A percentile compares a stretch with the other conserved stretches of the same genome.
Evolutionary conservation across 2,888 invertebrate genomes (phyloP).

Genomic region (Mesorhabditis sp.): DNA sequence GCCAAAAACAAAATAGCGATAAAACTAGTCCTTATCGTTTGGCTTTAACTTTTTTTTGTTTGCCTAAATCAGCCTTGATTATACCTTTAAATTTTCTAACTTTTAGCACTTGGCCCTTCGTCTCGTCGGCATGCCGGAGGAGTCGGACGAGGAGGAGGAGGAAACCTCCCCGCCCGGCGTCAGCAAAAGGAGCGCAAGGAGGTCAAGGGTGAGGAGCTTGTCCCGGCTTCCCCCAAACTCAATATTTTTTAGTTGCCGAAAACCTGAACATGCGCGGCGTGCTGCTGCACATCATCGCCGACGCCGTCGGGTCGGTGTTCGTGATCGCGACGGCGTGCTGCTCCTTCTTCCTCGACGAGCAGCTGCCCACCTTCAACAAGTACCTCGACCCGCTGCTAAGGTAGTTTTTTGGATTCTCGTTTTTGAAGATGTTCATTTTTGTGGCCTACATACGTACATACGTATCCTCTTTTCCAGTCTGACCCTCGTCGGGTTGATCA

Average conservation of each 20-base stretch:
- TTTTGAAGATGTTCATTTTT: slow-evolving; percentile 60
- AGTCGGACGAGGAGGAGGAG: slow-evolving; percentile 14
- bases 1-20: no score
- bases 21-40: no score
- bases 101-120: slow-evolving; percentile 19
- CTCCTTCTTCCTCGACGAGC: slow-evolving; percentile 68
- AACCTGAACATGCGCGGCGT: slow-evolving; percentile 99
- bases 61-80: neutral
- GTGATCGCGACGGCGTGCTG: slow-evolving; percentile 80
- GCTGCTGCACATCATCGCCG: slow-evolving; percentile 93
- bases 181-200: slow-evolving; percentile 14
- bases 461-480: slow-evolving; percentile 14
- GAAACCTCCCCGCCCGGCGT: slow-evolving; percentile 16
- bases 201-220: slow-evolving; percentile 10
- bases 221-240: slow-evolving; percentile 12
- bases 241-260: slow-evolving; percentile 63
- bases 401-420: slow-evolving; percentile 67
- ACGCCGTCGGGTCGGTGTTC: slow-evolving; percentile 89
- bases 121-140: slow-evolving; percentile 12
- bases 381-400: slow-evolving; percentile 89
- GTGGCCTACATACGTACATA: slow-evolving; percentile 7
- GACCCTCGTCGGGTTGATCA: slow-evolving; percentile 22
- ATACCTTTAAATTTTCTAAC: neutral
- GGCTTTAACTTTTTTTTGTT: no score
- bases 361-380: slow-evolving; percentile 69